Evolutionary conservation across 2,888 invertebrate genomes (phyloP), one percentile per base, ranked within the genome.

Genomic region (Saturnia japonica): DNA sequence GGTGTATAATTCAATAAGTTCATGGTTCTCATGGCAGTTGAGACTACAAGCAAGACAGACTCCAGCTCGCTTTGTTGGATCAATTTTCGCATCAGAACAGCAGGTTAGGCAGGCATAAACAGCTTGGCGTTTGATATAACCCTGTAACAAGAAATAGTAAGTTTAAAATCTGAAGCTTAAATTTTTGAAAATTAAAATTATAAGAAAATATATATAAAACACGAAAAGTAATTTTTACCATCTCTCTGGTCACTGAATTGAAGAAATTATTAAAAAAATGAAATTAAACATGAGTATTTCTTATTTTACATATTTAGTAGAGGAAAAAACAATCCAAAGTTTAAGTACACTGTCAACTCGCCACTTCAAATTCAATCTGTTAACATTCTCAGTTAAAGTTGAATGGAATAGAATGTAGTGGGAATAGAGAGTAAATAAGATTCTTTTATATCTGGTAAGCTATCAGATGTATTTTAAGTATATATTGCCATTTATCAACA

Each of bases 91-190:
- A 74, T 96, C 95, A 1, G 96, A 95, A 77, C 96, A 96, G 88
- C 99, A 99, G 0, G 99, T 99, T 70, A 96, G 91, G 85, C 99
- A 99, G 0, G 99, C 96, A 90, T 99, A 99, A 25, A 99, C 88
- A 0, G 99, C 98, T 91, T 99, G 99, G 0, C 99, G 95, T 74
- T 96, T 96, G 69, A 98, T 95, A 84, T 98, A 98, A 6, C 99
- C 99, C 98, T 99, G 89, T 67, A 91, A 94, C 72, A 71, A 70
- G 69, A 34, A 67, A 71, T 68, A 62, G 34, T 28, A 74, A 74
- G 54, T 54, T 54, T 7, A 54, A 11, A 54, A 54, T 54, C 1
- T 54, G 47, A 19, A n/a, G 47, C 47, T 19, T 47, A n/a, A 4
- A 19, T n/a, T 47, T 19, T n/a, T 60, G 0, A 60, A 1, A 25